Evolutionary conservation across 2,888 invertebrate genomes (phyloP).

Genomic region (Caprella mutica): DNA sequence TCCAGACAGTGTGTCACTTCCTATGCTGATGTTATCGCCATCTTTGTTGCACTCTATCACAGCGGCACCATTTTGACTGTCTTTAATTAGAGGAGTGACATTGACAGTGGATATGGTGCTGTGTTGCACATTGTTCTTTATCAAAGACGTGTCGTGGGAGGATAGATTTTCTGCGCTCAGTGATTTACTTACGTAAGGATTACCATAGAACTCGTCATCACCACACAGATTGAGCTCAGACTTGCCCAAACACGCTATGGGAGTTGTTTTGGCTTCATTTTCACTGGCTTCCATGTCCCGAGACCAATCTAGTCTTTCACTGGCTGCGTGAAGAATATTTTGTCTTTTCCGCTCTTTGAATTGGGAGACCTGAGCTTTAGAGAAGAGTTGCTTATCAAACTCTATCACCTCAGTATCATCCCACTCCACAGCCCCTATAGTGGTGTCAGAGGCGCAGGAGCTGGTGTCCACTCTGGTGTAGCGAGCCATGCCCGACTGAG

Average conservation of each 20-base stretch:
- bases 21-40: constrained; percentile 25
- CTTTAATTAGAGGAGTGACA: neutral
- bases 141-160: neutral
- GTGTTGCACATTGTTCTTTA: constrained; percentile 2
- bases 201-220: neutral
- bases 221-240: constrained; percentile 5
- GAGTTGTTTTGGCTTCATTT: neutral
- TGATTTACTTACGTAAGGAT: constrained; percentile 1
- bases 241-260: neutral
- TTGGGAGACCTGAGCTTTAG: neutral
- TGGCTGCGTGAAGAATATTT: no score
- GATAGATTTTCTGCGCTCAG: constrained; percentile 5
- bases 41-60: neutral
- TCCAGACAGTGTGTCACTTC: constrained; percentile 32
- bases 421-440: constrained; percentile 2
- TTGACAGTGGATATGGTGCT: constrained; percentile 8
- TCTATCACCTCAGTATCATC: no score
- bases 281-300: neutral
- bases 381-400: neutral
- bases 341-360: no score
- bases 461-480: neutral
- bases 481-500: neutral
- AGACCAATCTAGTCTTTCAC: neutral
- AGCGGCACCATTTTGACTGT: neutral
- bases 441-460: constrained; percentile 1